Evolutionary conservation across 2,888 invertebrate genomes (phyloP).

Genomic region (Ormyrus thymus): DNA sequence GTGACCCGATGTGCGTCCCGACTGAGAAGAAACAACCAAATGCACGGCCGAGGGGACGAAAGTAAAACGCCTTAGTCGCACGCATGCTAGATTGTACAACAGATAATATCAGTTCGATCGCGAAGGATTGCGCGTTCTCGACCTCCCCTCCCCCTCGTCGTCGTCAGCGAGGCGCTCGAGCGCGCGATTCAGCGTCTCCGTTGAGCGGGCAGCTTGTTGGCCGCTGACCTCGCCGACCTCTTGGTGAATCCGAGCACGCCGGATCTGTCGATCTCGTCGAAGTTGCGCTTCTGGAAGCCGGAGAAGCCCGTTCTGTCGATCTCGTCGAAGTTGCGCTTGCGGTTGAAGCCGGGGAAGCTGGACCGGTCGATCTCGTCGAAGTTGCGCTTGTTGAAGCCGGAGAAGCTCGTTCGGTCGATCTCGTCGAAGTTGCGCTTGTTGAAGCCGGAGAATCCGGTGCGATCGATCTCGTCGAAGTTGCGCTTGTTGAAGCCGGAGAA

Average conservation of each 20-base stretch:
- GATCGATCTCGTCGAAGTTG: constrained; percentile 77
- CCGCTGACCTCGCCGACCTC: constrained; percentile 61
- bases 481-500: constrained; percentile 78
- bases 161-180: constrained; percentile 1
- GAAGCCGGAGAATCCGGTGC: constrained; percentile 74
- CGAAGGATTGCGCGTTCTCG: neutral
- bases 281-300: constrained; percentile 76
- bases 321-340: constrained; percentile 76
- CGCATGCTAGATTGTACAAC: too few species aligned
- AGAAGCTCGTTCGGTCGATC: constrained; percentile 75
- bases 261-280: constrained; percentile 81
- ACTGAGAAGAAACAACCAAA: too few species aligned
- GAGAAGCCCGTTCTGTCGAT: constrained; percentile 75
- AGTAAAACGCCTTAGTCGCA: too few species aligned
- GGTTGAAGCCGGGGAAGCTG: constrained; percentile 74
- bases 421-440: constrained; percentile 77
- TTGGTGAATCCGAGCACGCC: constrained; percentile 77
- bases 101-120: constrained; percentile 10
- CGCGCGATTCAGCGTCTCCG: constrained; percentile 28
- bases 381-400: constrained; percentile 73
- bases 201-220: neutral
- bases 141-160: neutral
- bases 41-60: too few species aligned
- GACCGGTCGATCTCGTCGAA: constrained; percentile 76
- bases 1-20: too few species aligned